Conservation (phyloP, 2,888 invertebrate species). For the Chymomyza caudatula region DNA sequence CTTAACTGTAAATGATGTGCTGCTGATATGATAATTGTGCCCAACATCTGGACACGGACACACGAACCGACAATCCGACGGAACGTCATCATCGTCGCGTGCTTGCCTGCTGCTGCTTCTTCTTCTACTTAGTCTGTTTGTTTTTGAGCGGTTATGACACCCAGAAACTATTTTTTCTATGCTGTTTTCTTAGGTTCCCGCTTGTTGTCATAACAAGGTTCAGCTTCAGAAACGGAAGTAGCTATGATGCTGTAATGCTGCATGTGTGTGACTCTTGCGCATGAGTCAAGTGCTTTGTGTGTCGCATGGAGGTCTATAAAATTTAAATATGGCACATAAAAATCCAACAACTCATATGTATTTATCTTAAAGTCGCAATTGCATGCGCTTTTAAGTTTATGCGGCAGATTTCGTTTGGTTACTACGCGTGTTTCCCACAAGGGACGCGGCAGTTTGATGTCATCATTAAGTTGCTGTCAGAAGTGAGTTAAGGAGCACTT, state of each 20-base stretch:
- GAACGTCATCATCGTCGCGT: slow-evolving; percentile 46
- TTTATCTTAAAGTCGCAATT: slow-evolving; percentile 46
- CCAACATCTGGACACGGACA: slow-evolving; percentile 57
- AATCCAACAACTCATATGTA: slow-evolving; percentile 5
- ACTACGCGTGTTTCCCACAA: slow-evolving; percentile 36
- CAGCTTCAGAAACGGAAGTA: slow-evolving; percentile 52
- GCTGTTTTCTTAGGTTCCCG: slow-evolving; percentile 36
- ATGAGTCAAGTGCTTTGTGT: slow-evolving; percentile 69
- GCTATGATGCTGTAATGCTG: slow-evolving; percentile 10
- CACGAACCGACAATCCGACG: not conserved
- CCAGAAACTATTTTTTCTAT: slow-evolving; percentile 41
- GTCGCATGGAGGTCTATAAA: slow-evolving; percentile 22
- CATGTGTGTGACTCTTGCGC: slow-evolving; percentile 23
- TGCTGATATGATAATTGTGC: slow-evolving; percentile 68
- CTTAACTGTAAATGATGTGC: slow-evolving; percentile 66
- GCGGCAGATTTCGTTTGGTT: slow-evolving; percentile 17
- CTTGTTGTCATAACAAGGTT: slow-evolving; percentile 56
- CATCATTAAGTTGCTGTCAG: not conserved
- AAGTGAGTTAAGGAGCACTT: not conserved
- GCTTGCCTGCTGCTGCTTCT: slow-evolving; percentile 20
- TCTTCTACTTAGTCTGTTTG: slow-evolving; percentile 11
- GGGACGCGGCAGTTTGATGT: not conserved
- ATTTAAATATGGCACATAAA: slow-evolving; percentile 47
- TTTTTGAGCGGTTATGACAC: slow-evolving; percentile 56
- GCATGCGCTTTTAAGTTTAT: slow-evolving; percentile 42